Percentiles rank a stretch among this genome's conserved stretches.
These are phyloP conservation scores for Pangasius macronema DNA, from an alignment of 2,797 vertebrate genomes.

Conservation along the genomic window DNA sequence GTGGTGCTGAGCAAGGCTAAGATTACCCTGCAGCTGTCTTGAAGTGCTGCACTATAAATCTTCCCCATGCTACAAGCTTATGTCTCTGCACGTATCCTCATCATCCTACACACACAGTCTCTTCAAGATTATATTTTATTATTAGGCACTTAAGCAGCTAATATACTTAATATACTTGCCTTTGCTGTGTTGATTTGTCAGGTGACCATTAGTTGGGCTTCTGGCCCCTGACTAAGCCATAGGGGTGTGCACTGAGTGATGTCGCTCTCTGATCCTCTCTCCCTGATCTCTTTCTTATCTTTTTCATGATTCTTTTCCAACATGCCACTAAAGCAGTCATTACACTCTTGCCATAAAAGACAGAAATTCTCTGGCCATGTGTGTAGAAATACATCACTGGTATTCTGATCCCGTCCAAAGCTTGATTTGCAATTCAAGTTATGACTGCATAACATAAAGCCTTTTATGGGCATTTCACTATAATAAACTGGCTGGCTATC, in stretches of 20 bases:
- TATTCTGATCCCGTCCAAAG: conserved; percentile 32
- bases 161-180: neutral
- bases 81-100: neutral
- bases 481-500: neutral
- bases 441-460: conserved; percentile 14
- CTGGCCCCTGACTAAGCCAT: neutral
- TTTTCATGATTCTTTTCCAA: conserved; percentile 50
- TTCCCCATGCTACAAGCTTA: conserved; percentile 5
- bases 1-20: conserved; percentile 1
- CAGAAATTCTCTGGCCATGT: conserved; percentile 41
- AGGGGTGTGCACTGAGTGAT: neutral
- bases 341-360: conserved; percentile 53
- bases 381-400: conserved; percentile 35
- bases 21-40: conserved; percentile 15
- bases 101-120: neutral
- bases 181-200: neutral
- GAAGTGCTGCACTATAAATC: conserved; percentile 6
- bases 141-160: neutral
- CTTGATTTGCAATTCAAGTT: conserved; percentile 5
- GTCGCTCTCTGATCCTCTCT: neutral
- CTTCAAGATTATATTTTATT: neutral
- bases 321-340: conserved; percentile 54
- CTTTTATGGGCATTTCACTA: neutral
- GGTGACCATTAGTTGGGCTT: neutral
- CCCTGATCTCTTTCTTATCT: neutral